These are phyloP conservation scores for Scaptomyza caliginosa DNA, from an alignment of 2,888 invertebrate genomes.

Conservation along the genomic window DNA sequence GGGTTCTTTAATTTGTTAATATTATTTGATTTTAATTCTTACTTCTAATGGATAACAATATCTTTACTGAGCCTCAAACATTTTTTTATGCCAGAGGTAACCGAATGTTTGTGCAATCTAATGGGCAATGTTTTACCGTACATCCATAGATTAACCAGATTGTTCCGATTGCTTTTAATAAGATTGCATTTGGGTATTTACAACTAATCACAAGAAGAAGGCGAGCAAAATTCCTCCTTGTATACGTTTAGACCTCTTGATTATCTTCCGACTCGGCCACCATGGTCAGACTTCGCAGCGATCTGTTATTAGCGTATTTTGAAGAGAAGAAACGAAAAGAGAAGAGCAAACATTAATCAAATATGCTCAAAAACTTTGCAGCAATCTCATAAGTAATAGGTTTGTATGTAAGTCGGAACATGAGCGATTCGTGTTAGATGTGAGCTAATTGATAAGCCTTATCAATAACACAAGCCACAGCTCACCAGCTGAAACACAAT, in stretches of 20 bases:
- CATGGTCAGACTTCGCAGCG: constrained; percentile 83
- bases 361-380: constrained; percentile 5
- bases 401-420: constrained; percentile 15
- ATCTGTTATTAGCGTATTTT: constrained; percentile 65
- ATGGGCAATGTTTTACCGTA: neutral
- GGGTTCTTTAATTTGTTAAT: constrained; percentile 45
- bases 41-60: constrained; percentile 36
- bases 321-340: neutral
- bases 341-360: constrained; percentile 19
- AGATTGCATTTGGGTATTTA: constrained; percentile 60
- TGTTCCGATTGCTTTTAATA: constrained; percentile 39
- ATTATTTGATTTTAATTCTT: constrained; percentile 43
- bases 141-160: constrained; percentile 14
- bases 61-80: constrained; percentile 40
- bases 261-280: constrained; percentile 77
- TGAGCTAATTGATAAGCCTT: constrained; percentile 38
- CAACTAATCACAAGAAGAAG: constrained; percentile 75
- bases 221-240: constrained; percentile 55
- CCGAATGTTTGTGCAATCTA: constrained; percentile 24
- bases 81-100: constrained; percentile 20
- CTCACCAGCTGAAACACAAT: constrained; percentile 9
- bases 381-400: constrained; percentile 19
- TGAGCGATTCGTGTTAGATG: constrained; percentile 41
- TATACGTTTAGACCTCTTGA: constrained; percentile 66
- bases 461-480: constrained; percentile 22